Percentiles rank a stretch among this genome's conserved stretches.
Conservation (phyloP, 2,113 vertebrate species). For the Lynx canadensis region DNA sequence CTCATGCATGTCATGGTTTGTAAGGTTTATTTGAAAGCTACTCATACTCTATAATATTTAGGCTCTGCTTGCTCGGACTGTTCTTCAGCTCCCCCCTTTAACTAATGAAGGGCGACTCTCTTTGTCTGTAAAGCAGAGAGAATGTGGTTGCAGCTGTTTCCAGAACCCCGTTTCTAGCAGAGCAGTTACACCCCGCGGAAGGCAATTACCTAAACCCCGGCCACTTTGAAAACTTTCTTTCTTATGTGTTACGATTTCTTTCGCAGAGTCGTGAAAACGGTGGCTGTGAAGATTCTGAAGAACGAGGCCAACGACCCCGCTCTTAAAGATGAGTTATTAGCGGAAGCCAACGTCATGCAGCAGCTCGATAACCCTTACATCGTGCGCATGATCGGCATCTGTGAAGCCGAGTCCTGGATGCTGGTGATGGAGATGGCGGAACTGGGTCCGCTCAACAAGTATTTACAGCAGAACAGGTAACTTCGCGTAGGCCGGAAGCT, state of each 20-base stretch:
- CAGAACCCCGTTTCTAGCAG: rapidly evolving
- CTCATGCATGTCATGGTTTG: not conserved
- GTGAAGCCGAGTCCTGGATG: conserved; percentile 97
- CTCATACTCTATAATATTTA: not conserved
- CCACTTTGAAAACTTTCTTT: not conserved
- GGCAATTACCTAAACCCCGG: not conserved
- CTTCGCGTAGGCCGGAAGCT: rapidly evolving
- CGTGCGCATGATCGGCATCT: conserved; percentile 98
- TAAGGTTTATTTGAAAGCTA: not conserved
- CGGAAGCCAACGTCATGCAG: conserved; percentile 97
- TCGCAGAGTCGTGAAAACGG: conserved; percentile 90
- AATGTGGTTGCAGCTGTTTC: rapidly evolving
- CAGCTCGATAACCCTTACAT: conserved; percentile 98
- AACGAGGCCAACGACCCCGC: conserved; percentile 91
- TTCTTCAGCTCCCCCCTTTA: not conserved
- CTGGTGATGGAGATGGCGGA: conserved; percentile 99
- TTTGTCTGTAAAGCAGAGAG: not conserved
- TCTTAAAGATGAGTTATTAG: conserved; percentile 92
- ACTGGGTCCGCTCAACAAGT: conserved; percentile 96
- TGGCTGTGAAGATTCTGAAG: conserved; percentile 97
- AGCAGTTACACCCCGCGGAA: not conserved
- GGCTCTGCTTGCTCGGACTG: not conserved
- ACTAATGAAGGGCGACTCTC: rapidly evolving
- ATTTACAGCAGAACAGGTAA: conserved; percentile 94
- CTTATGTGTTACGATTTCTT: not conserved